A percentile compares a stretch with the other conserved stretches of the same genome.
phyloP scores from a whole-genome alignment of 2,797 vertebrate species.

The Melanotaenia parkinsoni region DNA sequence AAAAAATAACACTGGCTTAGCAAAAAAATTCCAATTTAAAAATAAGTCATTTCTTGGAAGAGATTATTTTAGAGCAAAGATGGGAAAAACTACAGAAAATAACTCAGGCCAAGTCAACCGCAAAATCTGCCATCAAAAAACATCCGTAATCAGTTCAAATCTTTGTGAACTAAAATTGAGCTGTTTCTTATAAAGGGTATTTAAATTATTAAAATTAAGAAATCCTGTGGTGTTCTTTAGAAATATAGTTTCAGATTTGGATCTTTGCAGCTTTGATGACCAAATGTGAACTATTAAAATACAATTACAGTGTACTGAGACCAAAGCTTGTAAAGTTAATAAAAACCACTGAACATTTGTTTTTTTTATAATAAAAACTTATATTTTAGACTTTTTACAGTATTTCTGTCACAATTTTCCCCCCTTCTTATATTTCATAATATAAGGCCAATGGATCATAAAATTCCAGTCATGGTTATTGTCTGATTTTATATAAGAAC shows the following conservation, averaged over 20 bases:
- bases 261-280: neutral
- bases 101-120: neutral
- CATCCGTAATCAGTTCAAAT: neutral
- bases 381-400: neutral
- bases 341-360: neutral
- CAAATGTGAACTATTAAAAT: too few relatives aligned
- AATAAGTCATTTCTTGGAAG: neutral
- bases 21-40: neutral
- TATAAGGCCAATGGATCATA: neutral
- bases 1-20: slow-evolving; percentile 16
- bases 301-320: neutral
- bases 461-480: neutral
- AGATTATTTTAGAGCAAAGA: neutral
- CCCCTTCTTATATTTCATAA: neutral
- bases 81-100: neutral
- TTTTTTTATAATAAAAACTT: neutral
- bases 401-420: neutral
- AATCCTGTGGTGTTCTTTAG: neutral
- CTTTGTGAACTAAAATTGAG: neutral
- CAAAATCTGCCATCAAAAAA: neutral
- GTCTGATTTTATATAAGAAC: neutral
- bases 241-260: too few relatives aligned
- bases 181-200: neutral
- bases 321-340: neutral
- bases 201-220: neutral